phyloP scores from a whole-genome alignment of 2,888 invertebrate genomes.

The Hyposoter dolosus region DNA sequence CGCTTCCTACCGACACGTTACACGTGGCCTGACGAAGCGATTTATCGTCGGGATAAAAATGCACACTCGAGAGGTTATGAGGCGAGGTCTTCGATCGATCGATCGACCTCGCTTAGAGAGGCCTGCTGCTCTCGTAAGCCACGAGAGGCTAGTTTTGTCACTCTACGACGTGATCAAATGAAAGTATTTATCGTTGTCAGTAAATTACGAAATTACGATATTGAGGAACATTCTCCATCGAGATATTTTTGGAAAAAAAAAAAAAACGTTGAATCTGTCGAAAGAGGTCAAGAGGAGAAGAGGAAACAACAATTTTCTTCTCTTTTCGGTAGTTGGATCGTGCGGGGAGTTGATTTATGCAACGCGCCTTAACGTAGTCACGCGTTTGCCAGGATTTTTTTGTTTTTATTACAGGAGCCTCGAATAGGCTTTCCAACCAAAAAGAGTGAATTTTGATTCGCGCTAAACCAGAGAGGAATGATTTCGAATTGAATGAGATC shows the following conservation, averaged over 20 bases:
- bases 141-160: background rate
- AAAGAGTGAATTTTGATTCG: background rate
- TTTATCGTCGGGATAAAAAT: slow-evolving; percentile 8
- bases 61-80: background rate
- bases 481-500: background rate
- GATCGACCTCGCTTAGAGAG: slow-evolving; percentile 51
- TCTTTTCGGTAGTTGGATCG: too few relatives aligned
- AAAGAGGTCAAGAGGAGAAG: background rate
- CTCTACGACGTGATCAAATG: slow-evolving; percentile 10
- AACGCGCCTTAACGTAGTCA: background rate
- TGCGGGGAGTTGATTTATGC: slow-evolving; percentile 12
- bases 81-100: slow-evolving; percentile 45
- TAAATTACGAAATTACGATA: background rate
- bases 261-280: background rate
- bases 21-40: background rate
- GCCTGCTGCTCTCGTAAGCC: slow-evolving; percentile 20
- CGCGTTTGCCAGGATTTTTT: slow-evolving; percentile 18
- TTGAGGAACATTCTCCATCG: background rate
- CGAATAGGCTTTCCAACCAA: background rate
- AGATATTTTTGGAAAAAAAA: too few relatives aligned
- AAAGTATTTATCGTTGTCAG: background rate
- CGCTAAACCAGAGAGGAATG: background rate
- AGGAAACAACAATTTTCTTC: background rate
- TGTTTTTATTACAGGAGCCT: background rate
- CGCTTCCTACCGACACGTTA: background rate